Conservation (phyloP, 2,888 invertebrate genomes). For the Corythucha ciliata region DNA sequence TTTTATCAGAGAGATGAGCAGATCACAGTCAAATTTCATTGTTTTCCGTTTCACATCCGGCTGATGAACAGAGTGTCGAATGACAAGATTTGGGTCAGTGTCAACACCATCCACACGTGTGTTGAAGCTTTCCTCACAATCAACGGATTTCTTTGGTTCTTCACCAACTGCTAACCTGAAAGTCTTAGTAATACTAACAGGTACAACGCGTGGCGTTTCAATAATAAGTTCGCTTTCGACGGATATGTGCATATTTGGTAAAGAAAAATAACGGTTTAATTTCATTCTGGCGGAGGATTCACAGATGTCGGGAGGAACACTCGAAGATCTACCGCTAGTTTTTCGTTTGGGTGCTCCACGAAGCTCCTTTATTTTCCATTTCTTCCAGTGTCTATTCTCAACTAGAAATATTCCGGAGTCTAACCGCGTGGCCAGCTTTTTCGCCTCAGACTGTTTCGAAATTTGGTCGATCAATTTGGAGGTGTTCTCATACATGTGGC, state of each 20-base stretch:
- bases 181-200: too few species aligned
- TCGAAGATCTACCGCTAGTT: constrained; percentile 5
- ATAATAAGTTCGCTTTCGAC: constrained; percentile 8
- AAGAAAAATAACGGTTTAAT: neutral
- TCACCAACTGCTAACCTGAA: too few species aligned
- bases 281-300: neutral
- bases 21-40: constrained; percentile 25
- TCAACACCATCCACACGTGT: constrained; percentile 20
- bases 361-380: constrained; percentile 34
- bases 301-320: constrained; percentile 7
- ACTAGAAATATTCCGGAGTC: constrained; percentile 52
- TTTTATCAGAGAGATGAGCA: constrained; percentile 25
- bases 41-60: constrained; percentile 16
- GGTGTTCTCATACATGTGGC: constrained; percentile 38
- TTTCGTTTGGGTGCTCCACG: constrained; percentile 1
- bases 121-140: neutral
- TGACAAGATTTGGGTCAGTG: constrained; percentile 13
- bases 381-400: constrained; percentile 40
- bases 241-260: constrained; percentile 18
- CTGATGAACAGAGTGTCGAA: constrained; percentile 2
- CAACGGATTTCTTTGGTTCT: constrained; percentile 16
- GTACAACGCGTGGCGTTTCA: too few species aligned
- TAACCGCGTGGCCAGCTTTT: constrained; percentile 44
- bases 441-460: constrained; percentile 41
- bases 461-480: constrained; percentile 44